phyloP scores from a whole-genome alignment of 1,140 invertebrate species.

The Ctenoplectra terminalis region DNA sequence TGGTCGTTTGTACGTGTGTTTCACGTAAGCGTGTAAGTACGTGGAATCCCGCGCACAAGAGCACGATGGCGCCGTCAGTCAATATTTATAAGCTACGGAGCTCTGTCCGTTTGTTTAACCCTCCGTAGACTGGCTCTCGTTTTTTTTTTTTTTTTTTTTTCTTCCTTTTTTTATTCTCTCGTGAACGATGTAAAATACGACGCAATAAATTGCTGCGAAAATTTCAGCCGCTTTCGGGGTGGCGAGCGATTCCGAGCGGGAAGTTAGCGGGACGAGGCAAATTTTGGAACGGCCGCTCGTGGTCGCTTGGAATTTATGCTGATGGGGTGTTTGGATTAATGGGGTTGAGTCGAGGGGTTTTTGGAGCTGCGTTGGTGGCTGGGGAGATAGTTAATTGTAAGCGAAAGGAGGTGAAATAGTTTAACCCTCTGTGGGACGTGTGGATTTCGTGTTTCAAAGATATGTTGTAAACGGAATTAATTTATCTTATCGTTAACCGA shows the following conservation, averaged over 20 bases:
- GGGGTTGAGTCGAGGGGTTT: too few relatives aligned
- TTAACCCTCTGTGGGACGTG: too few relatives aligned
- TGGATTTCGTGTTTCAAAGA: too few relatives aligned
- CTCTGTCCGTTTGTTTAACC: slow-evolving; percentile 27
- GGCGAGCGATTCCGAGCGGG: neutral
- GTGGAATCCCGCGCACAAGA: neutral
- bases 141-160: neutral
- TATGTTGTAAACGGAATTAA: neutral
- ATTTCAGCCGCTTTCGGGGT: neutral
- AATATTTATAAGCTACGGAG: slow-evolving; percentile 42
- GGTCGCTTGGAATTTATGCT: neutral
- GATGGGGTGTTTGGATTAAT: too few relatives aligned
- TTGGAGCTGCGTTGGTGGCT: neutral
- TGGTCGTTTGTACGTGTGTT: neutral
- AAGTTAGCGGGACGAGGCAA: neutral
- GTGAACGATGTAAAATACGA: slow-evolving; percentile 17
- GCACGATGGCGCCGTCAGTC: slow-evolving; percentile 35
- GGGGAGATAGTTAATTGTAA: too few relatives aligned
- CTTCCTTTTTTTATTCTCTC: neutral
- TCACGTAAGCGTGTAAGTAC: neutral
- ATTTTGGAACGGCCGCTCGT: neutral
- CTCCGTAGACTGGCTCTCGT: neutral
- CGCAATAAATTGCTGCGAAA: slow-evolving; percentile 8
- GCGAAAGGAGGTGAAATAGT: too few relatives aligned
- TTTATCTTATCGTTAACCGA: neutral